Percentiles rank a stretch among this genome's conserved stretches.
Evolutionary conservation across 2,888 invertebrate genomes (phyloP).

Genomic region (Pecten maximus): DNA sequence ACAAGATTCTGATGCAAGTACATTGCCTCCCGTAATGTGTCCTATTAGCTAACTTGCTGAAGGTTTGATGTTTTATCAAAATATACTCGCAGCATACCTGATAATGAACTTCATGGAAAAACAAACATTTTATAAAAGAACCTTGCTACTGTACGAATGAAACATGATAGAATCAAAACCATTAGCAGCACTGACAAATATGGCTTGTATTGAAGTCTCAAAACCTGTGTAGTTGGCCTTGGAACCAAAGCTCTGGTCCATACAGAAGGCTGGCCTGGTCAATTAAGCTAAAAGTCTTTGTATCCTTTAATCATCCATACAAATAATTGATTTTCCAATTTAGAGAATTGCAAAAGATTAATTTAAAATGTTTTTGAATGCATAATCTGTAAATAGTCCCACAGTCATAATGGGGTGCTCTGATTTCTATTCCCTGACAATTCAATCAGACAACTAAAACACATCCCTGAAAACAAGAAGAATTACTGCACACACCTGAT

Average conservation of each 20-base stretch:
- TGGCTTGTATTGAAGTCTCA: background rate
- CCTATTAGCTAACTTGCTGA: no score
- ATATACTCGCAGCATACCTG: no score
- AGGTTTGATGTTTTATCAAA: no score
- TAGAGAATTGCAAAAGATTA: conserved; percentile 1
- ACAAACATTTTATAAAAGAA: no score
- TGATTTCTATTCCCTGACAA: background rate
- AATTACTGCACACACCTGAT: background rate
- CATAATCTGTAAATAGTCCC: background rate
- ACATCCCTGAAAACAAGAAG: background rate
- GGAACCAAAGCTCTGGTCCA: background rate
- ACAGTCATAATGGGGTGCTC: background rate
- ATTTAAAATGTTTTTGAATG: background rate
- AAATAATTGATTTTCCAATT: conserved; percentile 30
- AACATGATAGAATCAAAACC: background rate
- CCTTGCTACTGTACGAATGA: background rate
- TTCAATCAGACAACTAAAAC: background rate
- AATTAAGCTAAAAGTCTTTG: background rate
- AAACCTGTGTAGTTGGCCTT: background rate
- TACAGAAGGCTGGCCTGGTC: background rate
- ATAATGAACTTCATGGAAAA: no score
- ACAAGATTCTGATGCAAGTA: no score
- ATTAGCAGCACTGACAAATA: background rate
- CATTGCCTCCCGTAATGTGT: no score
- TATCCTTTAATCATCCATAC: conserved; percentile 29